These are phyloP conservation scores for Sciurus vulgaris DNA, from an alignment of 2,797 vertebrate species.

Conservation along the genomic window DNA sequence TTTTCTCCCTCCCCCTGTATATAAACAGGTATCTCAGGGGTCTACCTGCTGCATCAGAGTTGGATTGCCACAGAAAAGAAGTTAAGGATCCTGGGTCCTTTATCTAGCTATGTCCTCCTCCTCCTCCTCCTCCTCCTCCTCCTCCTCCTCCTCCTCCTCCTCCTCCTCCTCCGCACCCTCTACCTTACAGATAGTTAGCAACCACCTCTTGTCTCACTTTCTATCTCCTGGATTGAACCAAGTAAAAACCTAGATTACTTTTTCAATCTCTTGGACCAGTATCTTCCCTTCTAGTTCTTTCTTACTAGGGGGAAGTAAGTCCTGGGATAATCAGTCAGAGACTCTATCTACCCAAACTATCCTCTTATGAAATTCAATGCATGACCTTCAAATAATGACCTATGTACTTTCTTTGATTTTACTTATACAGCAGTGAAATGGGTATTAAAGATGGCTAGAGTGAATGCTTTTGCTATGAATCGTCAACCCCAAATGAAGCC, in stretches of 20 bases:
- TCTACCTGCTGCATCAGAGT: background rate
- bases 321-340: background rate
- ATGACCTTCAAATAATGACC: background rate
- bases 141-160: background rate
- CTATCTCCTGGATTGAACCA: slow-evolving; percentile 2
- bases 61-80: background rate
- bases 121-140: fast-evolving
- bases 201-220: background rate
- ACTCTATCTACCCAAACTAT: background rate
- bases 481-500: background rate
- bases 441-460: background rate
- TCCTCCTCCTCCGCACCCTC: background rate
- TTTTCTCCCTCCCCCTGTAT: background rate
- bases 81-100: background rate
- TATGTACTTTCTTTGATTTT: background rate
- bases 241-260: background rate
- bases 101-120: no score
- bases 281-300: background rate
- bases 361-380: background rate
- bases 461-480: background rate
- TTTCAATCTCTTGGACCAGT: background rate
- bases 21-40: background rate
- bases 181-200: background rate
- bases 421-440: background rate
- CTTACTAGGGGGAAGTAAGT: background rate